phyloP scores from a whole-genome alignment of 1,140 invertebrate genomes.

The Dinoponera quadriceps region DNA sequence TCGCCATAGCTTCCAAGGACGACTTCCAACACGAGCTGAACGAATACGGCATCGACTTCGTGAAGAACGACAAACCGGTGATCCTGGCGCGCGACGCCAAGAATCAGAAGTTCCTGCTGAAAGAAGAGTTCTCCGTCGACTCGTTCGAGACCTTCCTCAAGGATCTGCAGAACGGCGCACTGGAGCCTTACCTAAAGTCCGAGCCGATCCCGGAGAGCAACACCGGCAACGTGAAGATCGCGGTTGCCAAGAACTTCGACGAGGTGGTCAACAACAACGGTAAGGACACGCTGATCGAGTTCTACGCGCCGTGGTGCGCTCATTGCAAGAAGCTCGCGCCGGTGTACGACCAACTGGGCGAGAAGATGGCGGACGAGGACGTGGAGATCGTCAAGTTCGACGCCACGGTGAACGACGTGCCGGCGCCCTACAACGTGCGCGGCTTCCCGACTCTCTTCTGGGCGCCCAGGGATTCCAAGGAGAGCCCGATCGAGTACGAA shows the following conservation, averaged over 20 bases:
- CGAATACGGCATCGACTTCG: constrained; percentile 96
- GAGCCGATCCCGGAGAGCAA: constrained; percentile 96
- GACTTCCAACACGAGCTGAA: constrained; percentile 97
- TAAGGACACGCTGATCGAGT: constrained; percentile 98
- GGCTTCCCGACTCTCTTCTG: constrained; percentile 99
- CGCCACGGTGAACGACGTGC: constrained; percentile 99
- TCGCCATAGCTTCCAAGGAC: constrained; percentile 96
- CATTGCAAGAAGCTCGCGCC: constrained; percentile 99
- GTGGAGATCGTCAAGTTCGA: constrained; percentile 99
- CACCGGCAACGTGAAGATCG: constrained; percentile 94
- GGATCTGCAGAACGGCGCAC: constrained; percentile 92
- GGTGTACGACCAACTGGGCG: constrained; percentile 96
- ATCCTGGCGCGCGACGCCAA: constrained; percentile 93
- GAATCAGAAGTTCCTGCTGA: constrained; percentile 96
- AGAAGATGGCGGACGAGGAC: constrained; percentile 95
- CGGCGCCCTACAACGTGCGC: constrained; percentile 95
- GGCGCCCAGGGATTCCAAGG: constrained; percentile 94
- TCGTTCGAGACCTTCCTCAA: constrained; percentile 95
- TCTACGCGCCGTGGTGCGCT: constrained; percentile 99
- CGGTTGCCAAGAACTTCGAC: constrained; percentile 98
- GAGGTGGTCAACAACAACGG: constrained; percentile 96
- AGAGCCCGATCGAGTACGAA: constrained; percentile 96
- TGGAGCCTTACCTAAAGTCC: constrained; percentile 98
- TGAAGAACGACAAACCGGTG: constrained; percentile 95
- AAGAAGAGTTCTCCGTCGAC: constrained; percentile 96